phyloP scores from a whole-genome alignment of 2,888 invertebrate genomes.

The Machimus rusticus region DNA sequence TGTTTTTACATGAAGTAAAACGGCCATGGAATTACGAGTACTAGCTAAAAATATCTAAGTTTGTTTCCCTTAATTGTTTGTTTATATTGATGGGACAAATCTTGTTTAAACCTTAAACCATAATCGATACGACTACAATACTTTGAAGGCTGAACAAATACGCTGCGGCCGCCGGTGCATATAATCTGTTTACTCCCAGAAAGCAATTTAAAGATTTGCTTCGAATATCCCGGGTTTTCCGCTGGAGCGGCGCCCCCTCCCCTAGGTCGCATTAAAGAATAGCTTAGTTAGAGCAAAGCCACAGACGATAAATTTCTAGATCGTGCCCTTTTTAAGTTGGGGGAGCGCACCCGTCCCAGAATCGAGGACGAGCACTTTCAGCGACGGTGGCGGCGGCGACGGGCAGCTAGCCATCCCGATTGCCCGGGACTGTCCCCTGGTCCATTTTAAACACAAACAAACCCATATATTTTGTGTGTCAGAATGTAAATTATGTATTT shows the following conservation, averaged over 20 bases:
- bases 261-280: not conserved
- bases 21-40: no score
- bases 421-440: constrained; percentile 14
- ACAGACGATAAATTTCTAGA: constrained; percentile 14
- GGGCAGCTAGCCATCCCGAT: not conserved
- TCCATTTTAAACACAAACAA: constrained; percentile 38
- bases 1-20: no score
- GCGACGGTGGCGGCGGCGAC: not conserved
- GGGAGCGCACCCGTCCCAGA: not conserved
- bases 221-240: not conserved
- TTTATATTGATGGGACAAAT: not conserved
- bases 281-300: not conserved
- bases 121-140: not conserved
- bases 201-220: not conserved
- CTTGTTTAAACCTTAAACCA: not conserved
- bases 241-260: not conserved
- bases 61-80: not conserved
- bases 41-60: no score
- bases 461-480: constrained; percentile 38
- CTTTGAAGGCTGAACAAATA: not conserved
- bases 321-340: not conserved
- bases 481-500: constrained; percentile 37
- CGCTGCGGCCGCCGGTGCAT: not conserved
- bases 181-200: not conserved
- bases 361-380: not conserved